Percentiles rank a stretch among this genome's conserved stretches.
phyloP scores from a whole-genome alignment of 2,113 vertebrate genomes.

The Oplegnathus fasciatus region DNA sequence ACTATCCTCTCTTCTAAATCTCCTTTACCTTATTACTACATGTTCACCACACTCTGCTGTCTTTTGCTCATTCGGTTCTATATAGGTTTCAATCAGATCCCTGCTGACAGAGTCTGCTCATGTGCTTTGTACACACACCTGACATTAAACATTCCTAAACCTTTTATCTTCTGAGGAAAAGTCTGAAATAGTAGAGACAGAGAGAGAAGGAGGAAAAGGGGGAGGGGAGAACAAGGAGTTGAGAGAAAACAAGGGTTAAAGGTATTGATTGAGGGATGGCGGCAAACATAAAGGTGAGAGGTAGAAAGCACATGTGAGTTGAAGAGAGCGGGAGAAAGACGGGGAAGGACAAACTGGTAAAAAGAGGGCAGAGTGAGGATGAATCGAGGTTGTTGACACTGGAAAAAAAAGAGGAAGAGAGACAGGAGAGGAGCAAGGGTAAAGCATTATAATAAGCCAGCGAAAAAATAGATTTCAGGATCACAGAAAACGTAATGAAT shows the following conservation, averaged over 20 bases:
- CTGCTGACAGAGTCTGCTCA: constrained; percentile 13
- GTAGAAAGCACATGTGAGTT: constrained; percentile 55
- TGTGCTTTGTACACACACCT: constrained; percentile 60
- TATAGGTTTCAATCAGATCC: constrained; percentile 48
- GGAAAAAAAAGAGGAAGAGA: constrained; percentile 19
- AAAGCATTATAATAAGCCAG: constrained; percentile 40
- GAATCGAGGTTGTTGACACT: constrained; percentile 37
- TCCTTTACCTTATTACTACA: constrained; percentile 38
- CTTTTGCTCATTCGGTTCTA: constrained; percentile 52
- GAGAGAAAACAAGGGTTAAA: constrained; percentile 58
- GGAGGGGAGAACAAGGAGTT: constrained; percentile 11
- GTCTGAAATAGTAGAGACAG: constrained; percentile 25
- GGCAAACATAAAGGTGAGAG: constrained; percentile 49
- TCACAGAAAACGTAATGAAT: constrained; percentile 39
- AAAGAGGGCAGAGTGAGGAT: constrained; percentile 50
- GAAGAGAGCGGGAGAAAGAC: constrained; percentile 33
- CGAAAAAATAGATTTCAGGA: constrained; percentile 39
- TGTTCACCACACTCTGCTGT: constrained; percentile 1
- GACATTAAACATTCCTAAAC: constrained; percentile 58
- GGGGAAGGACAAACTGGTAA: constrained; percentile 45
- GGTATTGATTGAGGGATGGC: constrained; percentile 50
- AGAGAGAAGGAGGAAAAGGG: background rate
- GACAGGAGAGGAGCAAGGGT: constrained; percentile 26
- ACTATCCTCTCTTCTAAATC: constrained; percentile 1
- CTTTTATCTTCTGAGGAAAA: constrained; percentile 62